Percentiles rank a stretch among this genome's conserved stretches.
Evolutionary conservation across 2,797 vertebrate genomes (phyloP).

Genomic region (Rhyacichthys aspro): DNA sequence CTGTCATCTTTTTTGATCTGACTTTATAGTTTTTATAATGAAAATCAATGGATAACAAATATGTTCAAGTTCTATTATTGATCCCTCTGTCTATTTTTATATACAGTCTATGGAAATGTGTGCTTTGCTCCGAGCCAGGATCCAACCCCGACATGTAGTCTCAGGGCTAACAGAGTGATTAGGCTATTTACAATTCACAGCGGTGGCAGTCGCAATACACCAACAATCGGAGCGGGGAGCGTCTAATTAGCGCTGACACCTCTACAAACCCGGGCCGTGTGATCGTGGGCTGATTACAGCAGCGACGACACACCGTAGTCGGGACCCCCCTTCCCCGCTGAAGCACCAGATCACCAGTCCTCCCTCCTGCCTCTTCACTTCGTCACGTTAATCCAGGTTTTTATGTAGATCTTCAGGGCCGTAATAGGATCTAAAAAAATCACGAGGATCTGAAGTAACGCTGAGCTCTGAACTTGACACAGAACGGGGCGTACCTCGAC

Average conservation of each 20-base stretch:
- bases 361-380: neutral
- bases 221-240: slow-evolving; percentile 38
- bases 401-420: slow-evolving; percentile 22
- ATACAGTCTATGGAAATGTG: too few species aligned
- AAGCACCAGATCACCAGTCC: slow-evolving; percentile 26
- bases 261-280: slow-evolving; percentile 40
- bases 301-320: slow-evolving; percentile 6
- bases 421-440: slow-evolving; percentile 56
- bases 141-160: slow-evolving; percentile 13
- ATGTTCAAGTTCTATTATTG: too few species aligned
- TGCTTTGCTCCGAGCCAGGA: too few species aligned
- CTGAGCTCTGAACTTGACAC: slow-evolving; percentile 33
- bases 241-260: slow-evolving; percentile 59
- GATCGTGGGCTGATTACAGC: slow-evolving; percentile 48
- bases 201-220: slow-evolving; percentile 33
- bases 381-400: slow-evolving; percentile 50
- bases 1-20: too few species aligned
- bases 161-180: slow-evolving; percentile 27
- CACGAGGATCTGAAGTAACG: slow-evolving; percentile 36
- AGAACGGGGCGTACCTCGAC: slow-evolving; percentile 29
- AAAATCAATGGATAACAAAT: too few species aligned
- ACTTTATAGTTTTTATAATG: too few species aligned
- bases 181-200: slow-evolving; percentile 50
- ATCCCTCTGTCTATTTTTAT: too few species aligned
- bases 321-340: too few species aligned